Evolutionary conservation across 2,797 vertebrate genomes (phyloP).

Genomic region (Loris lydekkerianus): DNA sequence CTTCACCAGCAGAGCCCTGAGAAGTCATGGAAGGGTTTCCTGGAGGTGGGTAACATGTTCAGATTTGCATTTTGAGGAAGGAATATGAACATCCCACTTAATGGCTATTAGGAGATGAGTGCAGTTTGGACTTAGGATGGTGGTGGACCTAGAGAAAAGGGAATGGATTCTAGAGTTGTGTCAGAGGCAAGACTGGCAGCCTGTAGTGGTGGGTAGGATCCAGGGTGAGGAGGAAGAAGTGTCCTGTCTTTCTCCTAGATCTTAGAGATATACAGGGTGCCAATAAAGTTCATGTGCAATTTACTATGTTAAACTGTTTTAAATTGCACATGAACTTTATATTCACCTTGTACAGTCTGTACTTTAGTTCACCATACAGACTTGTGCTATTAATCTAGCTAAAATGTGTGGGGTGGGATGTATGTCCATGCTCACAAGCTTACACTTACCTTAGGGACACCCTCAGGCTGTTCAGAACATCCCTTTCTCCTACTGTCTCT

Average conservation of each 20-base stretch:
- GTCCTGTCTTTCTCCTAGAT: neutral
- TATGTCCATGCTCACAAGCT: neutral
- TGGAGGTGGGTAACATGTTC: neutral
- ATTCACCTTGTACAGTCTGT: neutral
- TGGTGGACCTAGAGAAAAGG: neutral
- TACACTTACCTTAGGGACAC: neutral
- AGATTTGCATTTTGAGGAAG: constrained; percentile 38
- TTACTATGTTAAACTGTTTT: too few species aligned
- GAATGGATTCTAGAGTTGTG: neutral
- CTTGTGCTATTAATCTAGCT: neutral
- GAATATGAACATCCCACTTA: neutral
- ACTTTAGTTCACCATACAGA: neutral
- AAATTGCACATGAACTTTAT: too few species aligned
- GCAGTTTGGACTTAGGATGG: neutral
- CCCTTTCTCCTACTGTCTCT: neutral
- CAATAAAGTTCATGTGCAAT: too few species aligned
- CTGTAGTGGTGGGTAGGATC: neutral
- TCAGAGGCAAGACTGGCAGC: neutral
- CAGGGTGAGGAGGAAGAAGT: neutral
- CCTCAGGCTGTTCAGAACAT: neutral
- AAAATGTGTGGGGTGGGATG: neutral
- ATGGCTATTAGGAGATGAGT: neutral
- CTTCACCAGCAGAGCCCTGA: neutral
- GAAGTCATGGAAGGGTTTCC: neutral
- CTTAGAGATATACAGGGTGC: too few species aligned